Evolutionary conservation across 2,888 invertebrate genomes (phyloP), one percentile per base, ranked within the genome.

Genomic region (Lasioglossum vierecki): DNA sequence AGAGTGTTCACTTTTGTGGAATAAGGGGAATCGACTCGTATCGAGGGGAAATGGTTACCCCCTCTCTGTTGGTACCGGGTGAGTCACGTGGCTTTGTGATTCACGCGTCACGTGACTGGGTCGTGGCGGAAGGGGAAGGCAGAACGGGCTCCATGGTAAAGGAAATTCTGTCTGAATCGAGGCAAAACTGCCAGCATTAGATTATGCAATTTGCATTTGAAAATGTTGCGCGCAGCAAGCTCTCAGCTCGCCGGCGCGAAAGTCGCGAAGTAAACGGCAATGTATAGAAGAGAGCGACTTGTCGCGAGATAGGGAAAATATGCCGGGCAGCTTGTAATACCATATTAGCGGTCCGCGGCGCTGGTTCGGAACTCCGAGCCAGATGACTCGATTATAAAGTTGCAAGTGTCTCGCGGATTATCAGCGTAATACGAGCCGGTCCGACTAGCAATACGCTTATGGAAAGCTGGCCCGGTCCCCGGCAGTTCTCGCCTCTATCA

Each of bases 381-480:
- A 68, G 73, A 77, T 30, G 79, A 84, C 73, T 70, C 79, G 86
- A 81, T 85, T 79, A 83, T 78, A 83, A 80, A 83, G 68, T 87
- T 74, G 63, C 80, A 82, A 83, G 76, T 76, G 68, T 83, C 63
- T n/a, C 76, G 15, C 63, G 80, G 85, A 87, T 87, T 87, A 86
- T 73, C 76, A 74, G 57, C 66, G 87, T 87, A 86, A 87, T 87
- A 60, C 83, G 76, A 68, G 18, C 39, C 53, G 76, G 41, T 39
- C 49, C 76, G 30, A 46, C 76, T 46, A 57, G 63, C 74, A 74
- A 63, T 82, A 79, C 78, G 83, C 83, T 87, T 85, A 87, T 79
- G 83, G 80, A 83, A 83, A 79, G 80, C 73, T 68, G 66, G 18
- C 3, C 74, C 60, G 26, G 72, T 66, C n/a, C n/a, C 66, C 75